Percentiles rank a stretch among this genome's conserved stretches.
These are phyloP conservation scores for Gryon sp. DNA, from an alignment of 1,140 invertebrate genomes.

Conservation along the genomic window DNA sequence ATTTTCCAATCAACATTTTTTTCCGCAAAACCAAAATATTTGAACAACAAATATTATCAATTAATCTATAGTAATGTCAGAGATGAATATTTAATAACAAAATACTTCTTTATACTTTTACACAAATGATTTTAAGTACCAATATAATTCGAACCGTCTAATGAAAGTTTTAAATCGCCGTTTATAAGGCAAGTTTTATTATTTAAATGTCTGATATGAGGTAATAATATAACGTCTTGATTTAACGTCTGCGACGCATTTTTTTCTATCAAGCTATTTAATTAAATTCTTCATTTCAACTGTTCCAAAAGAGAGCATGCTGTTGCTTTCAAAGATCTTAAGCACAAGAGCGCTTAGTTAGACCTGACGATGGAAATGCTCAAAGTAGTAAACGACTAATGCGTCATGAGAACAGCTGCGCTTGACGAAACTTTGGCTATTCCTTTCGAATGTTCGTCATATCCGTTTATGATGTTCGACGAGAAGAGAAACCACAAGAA, in stretches of 20 bases:
- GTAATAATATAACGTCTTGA: slow-evolving; percentile 1
- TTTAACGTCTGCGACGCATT: slow-evolving; percentile 13
- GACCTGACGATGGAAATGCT: slow-evolving; percentile 54
- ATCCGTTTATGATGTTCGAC: slow-evolving; percentile 59
- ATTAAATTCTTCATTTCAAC: slow-evolving; percentile 51
- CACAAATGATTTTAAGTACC: too few relatives aligned
- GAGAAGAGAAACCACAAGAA: slow-evolving; percentile 48
- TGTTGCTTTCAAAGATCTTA: slow-evolving; percentile 34
- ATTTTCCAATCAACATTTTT: too few relatives aligned
- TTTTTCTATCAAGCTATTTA: slow-evolving; percentile 51
- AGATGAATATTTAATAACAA: too few relatives aligned
- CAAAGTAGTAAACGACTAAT: slow-evolving; percentile 64
- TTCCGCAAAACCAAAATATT: too few relatives aligned
- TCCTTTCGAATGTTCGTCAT: slow-evolving; percentile 60
- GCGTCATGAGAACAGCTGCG: slow-evolving; percentile 61
- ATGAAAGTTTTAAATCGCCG: too few relatives aligned
- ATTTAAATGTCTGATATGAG: too few relatives aligned
- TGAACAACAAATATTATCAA: too few relatives aligned
- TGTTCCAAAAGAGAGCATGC: slow-evolving; percentile 28
- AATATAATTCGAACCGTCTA: too few relatives aligned
- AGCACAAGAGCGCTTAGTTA: slow-evolving; percentile 45
- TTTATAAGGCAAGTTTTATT: too few relatives aligned
- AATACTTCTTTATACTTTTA: too few relatives aligned
- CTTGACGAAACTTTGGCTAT: slow-evolving; percentile 58
- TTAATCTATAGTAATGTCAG: too few relatives aligned